phyloP scores from a whole-genome alignment of 2,797 vertebrate genomes.

The Manis crassicaudata region DNA sequence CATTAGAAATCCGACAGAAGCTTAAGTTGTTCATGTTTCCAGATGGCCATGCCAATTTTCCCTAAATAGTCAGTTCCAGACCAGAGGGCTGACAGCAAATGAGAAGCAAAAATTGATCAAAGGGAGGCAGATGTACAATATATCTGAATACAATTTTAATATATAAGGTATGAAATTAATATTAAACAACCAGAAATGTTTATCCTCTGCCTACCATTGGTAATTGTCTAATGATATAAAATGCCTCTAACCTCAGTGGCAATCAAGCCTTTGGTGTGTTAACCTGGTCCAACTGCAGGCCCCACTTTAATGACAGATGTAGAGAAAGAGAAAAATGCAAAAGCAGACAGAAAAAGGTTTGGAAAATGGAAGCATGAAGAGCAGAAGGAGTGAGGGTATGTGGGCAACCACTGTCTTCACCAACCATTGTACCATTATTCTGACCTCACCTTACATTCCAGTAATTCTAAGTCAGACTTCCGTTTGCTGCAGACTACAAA shows the following conservation, averaged over 20 bases:
- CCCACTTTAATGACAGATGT: background rate
- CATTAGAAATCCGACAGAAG: constrained; percentile 56
- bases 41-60: constrained; percentile 72
- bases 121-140: constrained; percentile 27
- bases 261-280: background rate
- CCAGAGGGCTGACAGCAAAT: constrained; percentile 39
- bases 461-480: background rate
- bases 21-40: constrained; percentile 56
- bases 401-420: background rate
- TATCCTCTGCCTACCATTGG: background rate
- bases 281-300: background rate
- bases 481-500: background rate
- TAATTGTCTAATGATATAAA: background rate
- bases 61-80: constrained; percentile 69
- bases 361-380: background rate
- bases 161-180: background rate
- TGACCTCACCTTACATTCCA: background rate
- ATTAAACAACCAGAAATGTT: background rate
- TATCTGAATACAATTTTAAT: constrained; percentile 21
- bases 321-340: background rate
- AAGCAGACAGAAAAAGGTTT: background rate
- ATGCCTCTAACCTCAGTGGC: background rate
- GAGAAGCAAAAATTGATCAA: constrained; percentile 27
- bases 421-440: background rate
- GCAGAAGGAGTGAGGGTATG: background rate